Conservation (phyloP, 2,797 vertebrate species). For the Pipistrellus pygmaeus region DNA sequence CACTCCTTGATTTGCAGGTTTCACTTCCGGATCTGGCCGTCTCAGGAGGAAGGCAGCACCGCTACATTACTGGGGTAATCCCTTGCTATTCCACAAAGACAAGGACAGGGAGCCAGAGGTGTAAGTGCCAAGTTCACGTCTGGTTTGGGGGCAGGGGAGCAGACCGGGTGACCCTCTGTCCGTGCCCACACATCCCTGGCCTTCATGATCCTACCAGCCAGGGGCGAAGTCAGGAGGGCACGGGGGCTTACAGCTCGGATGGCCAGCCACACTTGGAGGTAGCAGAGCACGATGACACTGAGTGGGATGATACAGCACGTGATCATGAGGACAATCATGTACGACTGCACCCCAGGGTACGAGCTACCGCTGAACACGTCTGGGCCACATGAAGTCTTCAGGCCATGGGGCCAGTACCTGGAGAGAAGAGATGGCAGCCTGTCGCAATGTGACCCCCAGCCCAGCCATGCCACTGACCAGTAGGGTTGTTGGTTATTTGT, state of each 20-base stretch:
- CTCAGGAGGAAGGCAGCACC: background rate
- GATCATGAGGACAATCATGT: constrained; percentile 92
- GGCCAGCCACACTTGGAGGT: constrained; percentile 93
- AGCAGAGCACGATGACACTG: constrained; percentile 91
- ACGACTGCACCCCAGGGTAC: constrained; percentile 92
- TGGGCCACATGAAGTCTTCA: constrained; percentile 95
- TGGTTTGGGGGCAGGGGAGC: background rate
- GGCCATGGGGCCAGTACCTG: constrained; percentile 95
- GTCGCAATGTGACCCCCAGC: background rate
- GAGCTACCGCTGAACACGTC: constrained; percentile 94
- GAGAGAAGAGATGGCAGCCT: background rate
- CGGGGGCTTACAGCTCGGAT: constrained; percentile 90
- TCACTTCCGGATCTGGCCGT: background rate
- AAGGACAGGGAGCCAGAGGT: background rate
- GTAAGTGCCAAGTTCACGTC: background rate
- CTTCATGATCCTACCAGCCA: background rate
- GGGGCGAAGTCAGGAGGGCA: background rate
- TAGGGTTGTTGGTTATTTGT: background rate
- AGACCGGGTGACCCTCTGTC: background rate
- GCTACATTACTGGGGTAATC: background rate
- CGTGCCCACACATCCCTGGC: background rate
- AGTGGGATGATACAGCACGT: constrained; percentile 93
- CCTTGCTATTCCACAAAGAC: background rate
- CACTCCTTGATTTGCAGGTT: background rate
- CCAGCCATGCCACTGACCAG: background rate